These are phyloP conservation scores for Drosophila nebulosa DNA, from an alignment of 1,140 invertebrate species.

Conservation along the genomic window DNA sequence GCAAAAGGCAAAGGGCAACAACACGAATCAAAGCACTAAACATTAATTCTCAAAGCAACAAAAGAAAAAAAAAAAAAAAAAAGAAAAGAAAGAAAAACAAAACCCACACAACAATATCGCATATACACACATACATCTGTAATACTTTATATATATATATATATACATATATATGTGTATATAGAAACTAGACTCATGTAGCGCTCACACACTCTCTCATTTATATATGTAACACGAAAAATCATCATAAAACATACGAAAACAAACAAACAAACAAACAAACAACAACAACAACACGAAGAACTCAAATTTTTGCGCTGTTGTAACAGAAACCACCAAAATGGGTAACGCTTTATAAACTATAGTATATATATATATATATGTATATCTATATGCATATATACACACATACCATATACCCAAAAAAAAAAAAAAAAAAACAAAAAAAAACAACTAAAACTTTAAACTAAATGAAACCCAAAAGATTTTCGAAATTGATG, in stretches of 20 bases:
- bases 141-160: conserved; percentile 2
- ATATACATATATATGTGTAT: conserved; percentile 5
- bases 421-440: conserved; percentile 10
- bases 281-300: conserved; percentile 24
- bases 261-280: too few species aligned
- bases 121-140: conserved; percentile 10
- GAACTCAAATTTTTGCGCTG: conserved; percentile 55
- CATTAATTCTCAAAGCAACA: conserved; percentile 18
- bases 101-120: conserved; percentile 8
- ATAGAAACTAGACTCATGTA: conserved; percentile 3
- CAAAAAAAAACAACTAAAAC: background rate
- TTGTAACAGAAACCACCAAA: conserved; percentile 73
- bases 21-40: background rate
- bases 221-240: conserved; percentile 9
- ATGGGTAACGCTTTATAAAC: conserved; percentile 73
- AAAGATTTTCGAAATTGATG: conserved; percentile 29
- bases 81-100: background rate
- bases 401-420: conserved; percentile 13
- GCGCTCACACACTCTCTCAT: conserved; percentile 3
- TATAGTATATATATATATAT: conserved; percentile 31
- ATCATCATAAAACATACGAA: conserved; percentile 2
- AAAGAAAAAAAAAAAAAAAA: background rate
- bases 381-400: conserved; percentile 16
- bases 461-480: conserved; percentile 13
- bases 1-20: conserved; percentile 10